A percentile compares a stretch with the other conserved stretches of the same genome.
These are phyloP conservation scores for Adoxophyes honmai DNA, from an alignment of 1,140 invertebrate genomes.

Conservation along the genomic window DNA sequence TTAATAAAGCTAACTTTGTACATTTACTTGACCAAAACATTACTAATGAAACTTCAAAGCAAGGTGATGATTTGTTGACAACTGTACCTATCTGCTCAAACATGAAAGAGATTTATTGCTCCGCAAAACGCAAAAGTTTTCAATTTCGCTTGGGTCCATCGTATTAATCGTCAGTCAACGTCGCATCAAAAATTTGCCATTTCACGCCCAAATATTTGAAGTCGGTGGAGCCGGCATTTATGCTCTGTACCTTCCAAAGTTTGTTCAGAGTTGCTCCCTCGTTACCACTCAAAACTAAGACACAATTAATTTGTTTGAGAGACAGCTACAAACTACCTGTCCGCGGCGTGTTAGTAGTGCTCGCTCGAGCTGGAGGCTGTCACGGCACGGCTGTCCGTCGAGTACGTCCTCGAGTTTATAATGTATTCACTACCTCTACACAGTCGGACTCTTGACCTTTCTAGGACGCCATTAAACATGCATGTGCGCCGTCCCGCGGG, in stretches of 20 bases:
- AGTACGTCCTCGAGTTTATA: slow-evolving; percentile 47
- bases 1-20: too few species aligned
- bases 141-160: slow-evolving; percentile 20
- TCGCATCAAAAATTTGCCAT: slow-evolving; percentile 34
- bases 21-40: too few species aligned
- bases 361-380: slow-evolving; percentile 50
- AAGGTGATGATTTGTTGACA: not conserved
- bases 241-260: slow-evolving; percentile 52
- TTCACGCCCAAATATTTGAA: slow-evolving; percentile 38
- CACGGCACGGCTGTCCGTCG: slow-evolving; percentile 34
- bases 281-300: slow-evolving; percentile 57
- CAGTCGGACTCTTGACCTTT: slow-evolving; percentile 65
- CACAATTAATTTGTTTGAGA: slow-evolving; percentile 70
- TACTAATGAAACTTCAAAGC: too few species aligned
- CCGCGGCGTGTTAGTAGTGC: slow-evolving; percentile 43
- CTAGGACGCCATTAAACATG: slow-evolving; percentile 69
- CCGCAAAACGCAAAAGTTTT: slow-evolving; percentile 26
- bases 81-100: slow-evolving; percentile 1
- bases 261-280: slow-evolving; percentile 48
- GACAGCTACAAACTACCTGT: slow-evolving; percentile 67
- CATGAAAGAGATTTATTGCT: slow-evolving; percentile 16
- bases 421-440: slow-evolving; percentile 63
- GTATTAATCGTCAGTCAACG: slow-evolving; percentile 29
- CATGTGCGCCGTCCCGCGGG: slow-evolving; percentile 54
- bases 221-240: slow-evolving; percentile 32